These are phyloP conservation scores for Sinocyclocheilus maitianheensis DNA, from an alignment of 2,113 vertebrate genomes.

Conservation along the genomic window DNA sequence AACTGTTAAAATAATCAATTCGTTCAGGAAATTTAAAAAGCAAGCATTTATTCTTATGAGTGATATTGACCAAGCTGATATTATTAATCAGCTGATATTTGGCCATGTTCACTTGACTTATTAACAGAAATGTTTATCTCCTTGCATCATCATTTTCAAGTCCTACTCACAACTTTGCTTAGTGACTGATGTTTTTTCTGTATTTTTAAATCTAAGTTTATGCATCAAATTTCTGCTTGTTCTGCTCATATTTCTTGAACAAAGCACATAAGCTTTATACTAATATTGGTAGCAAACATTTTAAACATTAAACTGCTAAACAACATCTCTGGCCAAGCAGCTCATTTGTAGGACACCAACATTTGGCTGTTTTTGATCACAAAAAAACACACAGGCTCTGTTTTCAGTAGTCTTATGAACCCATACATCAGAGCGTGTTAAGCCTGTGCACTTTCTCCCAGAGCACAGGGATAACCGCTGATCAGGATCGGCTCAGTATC, in stretches of 20 bases:
- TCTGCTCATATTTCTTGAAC: background rate
- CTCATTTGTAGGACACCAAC: background rate
- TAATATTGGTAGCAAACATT: too few relatives aligned
- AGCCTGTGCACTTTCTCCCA: constrained; percentile 17
- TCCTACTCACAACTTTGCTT: background rate
- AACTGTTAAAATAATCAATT: background rate
- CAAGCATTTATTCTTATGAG: background rate
- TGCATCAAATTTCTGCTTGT: background rate
- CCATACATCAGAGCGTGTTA: constrained; percentile 20
- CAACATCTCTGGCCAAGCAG: background rate
- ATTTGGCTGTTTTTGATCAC: constrained; percentile 35
- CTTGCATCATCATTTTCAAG: background rate
- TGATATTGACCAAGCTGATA: background rate
- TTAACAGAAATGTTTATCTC: background rate
- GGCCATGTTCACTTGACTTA: background rate
- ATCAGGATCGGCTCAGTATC: constrained; percentile 44
- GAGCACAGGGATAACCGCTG: constrained; percentile 37
- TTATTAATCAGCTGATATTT: background rate
- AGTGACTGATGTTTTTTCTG: too few relatives aligned
- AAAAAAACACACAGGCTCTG: constrained; percentile 25
- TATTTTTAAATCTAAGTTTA: too few relatives aligned
- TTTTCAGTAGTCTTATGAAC: constrained; percentile 33
- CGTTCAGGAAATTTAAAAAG: background rate
- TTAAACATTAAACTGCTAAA: background rate
- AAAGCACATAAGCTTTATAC: background rate